Evolutionary conservation across 2,797 vertebrate genomes (phyloP), one percentile per base, ranked within the genome.

Genomic region (Lacerta bilineata): DNA sequence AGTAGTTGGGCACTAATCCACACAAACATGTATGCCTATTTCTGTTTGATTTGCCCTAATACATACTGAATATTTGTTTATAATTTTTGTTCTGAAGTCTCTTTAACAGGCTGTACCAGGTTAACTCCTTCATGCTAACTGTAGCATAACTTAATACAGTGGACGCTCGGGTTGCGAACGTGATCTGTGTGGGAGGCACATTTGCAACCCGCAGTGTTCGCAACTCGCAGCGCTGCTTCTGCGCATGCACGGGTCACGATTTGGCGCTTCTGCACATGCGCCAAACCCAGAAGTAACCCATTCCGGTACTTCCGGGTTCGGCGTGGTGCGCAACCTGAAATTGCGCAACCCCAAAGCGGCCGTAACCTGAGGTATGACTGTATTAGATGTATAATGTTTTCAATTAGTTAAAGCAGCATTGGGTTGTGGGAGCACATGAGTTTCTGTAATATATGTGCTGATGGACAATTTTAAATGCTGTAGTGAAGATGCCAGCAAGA

Each of bases 31-130:
- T 41, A 43, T 7, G 4, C 87, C 82, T 87, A 84, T 83, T 89
- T 61, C 89, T 78, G 84, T 83, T 81, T 29, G 90, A 77, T 88
- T 69, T 82, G 76, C 86, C 36, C 43, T 76, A 76, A 39, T 84
- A 87, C 89, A 1, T 39, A 74, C 4, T 43, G 69, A 77, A 81
- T 27, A 41, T 75, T 69, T 68, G 17, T 77, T 41, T 27, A 13
- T 69, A 4, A 3, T 59, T 80, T 43, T 55, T 55, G 27, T 61
- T 79, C 9, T 36, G n/a, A 33, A 23, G 72, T 17, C n/a, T 13
- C 23, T 64, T 61, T 46, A 83, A 87, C 61, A 72, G 29, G 27
- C 39, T 6, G 1, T 5, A 10, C 23, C 11, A 33, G 3, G n/a
- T 69, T 69, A 43, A n/a, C 77, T 90, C 87, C 89, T 71, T 89